Percentiles rank a stretch among this genome's conserved stretches.
These are phyloP conservation scores for Chlorodrepanis virens DNA, from an alignment of 2,113 vertebrate genomes.

Conservation along the genomic window DNA sequence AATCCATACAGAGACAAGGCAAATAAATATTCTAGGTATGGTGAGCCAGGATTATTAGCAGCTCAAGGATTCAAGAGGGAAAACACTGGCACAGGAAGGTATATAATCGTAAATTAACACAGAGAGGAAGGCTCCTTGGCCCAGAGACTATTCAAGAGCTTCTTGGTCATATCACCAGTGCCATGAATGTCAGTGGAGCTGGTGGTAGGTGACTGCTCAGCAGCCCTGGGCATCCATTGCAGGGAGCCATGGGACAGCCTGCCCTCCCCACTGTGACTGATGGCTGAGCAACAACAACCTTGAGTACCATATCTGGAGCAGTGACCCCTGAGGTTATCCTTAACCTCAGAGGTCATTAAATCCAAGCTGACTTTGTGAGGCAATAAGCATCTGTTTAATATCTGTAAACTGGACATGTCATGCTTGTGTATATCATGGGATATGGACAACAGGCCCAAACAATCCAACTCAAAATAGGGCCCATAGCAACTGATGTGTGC, in stretches of 20 bases:
- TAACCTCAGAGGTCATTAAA: neutral
- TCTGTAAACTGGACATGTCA: neutral
- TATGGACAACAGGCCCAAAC: neutral
- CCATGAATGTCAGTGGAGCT: neutral
- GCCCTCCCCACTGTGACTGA: neutral
- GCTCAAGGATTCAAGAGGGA: neutral
- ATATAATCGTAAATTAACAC: neutral
- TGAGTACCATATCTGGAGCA: neutral
- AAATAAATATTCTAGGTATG: neutral
- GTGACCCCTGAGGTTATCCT: neutral
- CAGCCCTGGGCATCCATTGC: neutral
- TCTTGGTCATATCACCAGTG: neutral
- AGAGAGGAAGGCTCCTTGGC: neutral
- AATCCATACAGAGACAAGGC: neutral
- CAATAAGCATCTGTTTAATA: neutral
- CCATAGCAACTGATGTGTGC: neutral
- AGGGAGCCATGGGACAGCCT: neutral
- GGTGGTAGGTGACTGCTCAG: neutral
- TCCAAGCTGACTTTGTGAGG: neutral
- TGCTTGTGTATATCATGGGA: neutral
- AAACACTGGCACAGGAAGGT: neutral
- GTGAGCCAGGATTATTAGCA: neutral
- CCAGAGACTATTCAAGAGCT: neutral
- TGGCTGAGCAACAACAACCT: neutral
- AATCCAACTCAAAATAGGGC: neutral